phyloP scores from a whole-genome alignment of 2,888 invertebrate genomes.

The Patella ulyssiponensis region DNA sequence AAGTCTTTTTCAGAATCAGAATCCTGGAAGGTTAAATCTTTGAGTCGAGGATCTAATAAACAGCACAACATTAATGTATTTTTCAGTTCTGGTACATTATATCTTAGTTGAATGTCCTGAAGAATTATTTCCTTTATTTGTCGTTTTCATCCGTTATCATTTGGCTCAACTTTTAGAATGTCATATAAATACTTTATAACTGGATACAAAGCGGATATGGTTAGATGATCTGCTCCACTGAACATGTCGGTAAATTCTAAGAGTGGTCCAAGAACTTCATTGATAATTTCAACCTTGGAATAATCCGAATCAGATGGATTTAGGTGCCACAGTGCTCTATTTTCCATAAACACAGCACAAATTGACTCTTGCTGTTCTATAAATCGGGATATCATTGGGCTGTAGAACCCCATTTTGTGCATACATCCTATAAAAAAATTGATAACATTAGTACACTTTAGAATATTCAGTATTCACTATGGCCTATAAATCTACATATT shows the following conservation, averaged over 20 bases:
- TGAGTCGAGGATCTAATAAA: background rate
- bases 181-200: background rate
- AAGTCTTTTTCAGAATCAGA: background rate
- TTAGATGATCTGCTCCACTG: background rate
- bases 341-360: constrained; percentile 1
- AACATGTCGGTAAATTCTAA: background rate
- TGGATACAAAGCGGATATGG: background rate
- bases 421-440: background rate
- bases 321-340: background rate
- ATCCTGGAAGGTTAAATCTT: background rate
- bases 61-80: background rate
- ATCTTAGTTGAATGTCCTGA: no score
- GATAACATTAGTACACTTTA: background rate
- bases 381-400: background rate
- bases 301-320: background rate
- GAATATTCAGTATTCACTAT: no score
- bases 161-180: no score
- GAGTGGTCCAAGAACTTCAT: background rate
- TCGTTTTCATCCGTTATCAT: no score
- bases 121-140: no score
- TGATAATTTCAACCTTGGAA: background rate
- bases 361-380: background rate
- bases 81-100: no score
- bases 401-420: background rate
- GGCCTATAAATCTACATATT: no score